These are phyloP conservation scores for Therioaphis trifolii DNA, from an alignment of 2,888 invertebrate genomes.

Conservation along the genomic window DNA sequence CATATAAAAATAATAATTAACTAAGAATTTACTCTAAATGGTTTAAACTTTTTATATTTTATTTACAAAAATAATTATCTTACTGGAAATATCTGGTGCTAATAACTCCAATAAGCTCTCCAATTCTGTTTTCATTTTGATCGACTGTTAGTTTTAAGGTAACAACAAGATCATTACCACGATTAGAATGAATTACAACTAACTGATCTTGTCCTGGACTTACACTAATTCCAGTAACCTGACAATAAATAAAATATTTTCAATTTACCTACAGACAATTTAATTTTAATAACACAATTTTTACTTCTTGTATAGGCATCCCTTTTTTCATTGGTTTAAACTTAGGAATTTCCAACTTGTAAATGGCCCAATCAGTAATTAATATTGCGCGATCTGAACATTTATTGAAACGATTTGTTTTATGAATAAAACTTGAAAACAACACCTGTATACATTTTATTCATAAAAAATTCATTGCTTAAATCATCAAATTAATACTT, in stretches of 20 bases:
- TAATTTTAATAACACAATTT: constrained; percentile 48
- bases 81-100: constrained; percentile 82
- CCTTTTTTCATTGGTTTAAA: constrained; percentile 90
- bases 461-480: not conserved
- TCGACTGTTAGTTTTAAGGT: constrained; percentile 73
- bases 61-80: constrained; percentile 69
- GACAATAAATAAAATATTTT: constrained; percentile 23
- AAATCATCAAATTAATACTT: no score
- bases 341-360: constrained; percentile 86
- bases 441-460: constrained; percentile 69
- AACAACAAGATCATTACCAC: constrained; percentile 90
- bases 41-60: no score
- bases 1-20: no score
- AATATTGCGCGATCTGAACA: constrained; percentile 89
- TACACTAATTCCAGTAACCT: constrained; percentile 87
- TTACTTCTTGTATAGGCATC: constrained; percentile 81
- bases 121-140: constrained; percentile 80
- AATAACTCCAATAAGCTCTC: constrained; percentile 86
- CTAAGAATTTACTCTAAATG: no score
- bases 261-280: constrained; percentile 23
- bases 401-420: constrained; percentile 81
- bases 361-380: constrained; percentile 85
- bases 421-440: constrained; percentile 78
- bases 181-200: constrained; percentile 85
- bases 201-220: constrained; percentile 89